phyloP scores from a whole-genome alignment of 2,113 vertebrate genomes.

The Oreochromis aureus region DNA sequence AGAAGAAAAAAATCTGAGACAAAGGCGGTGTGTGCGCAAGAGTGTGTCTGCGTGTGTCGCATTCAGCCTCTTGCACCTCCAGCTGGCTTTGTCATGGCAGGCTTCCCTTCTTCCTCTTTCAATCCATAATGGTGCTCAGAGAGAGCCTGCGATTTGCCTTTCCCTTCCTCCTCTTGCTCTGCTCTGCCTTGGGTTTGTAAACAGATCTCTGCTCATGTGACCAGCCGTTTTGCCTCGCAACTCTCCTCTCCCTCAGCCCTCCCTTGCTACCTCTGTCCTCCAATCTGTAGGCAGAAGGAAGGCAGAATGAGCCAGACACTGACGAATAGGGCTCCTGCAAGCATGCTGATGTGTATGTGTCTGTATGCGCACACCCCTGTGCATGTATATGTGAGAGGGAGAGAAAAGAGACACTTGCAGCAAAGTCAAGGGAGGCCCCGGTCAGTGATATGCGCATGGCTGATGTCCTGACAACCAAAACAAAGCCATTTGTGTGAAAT shows the following conservation, averaged over 20 bases:
- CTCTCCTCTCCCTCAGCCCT: conserved; percentile 65
- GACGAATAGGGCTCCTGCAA: conserved; percentile 55
- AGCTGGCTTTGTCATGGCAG: conserved; percentile 63
- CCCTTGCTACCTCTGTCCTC: conserved; percentile 53
- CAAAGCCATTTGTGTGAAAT: conserved; percentile 39
- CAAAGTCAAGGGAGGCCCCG: conserved; percentile 59
- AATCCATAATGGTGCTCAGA: conserved; percentile 44
- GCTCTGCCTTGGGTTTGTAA: conserved; percentile 76
- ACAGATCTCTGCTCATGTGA: conserved; percentile 82
- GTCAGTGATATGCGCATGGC: conserved; percentile 40
- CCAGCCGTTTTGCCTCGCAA: conserved; percentile 79
- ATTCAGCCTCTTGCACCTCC: conserved; percentile 51
- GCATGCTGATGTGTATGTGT: conserved; percentile 40
- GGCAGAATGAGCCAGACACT: conserved; percentile 55
- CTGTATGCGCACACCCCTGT: conserved; percentile 25
- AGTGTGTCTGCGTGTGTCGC: conserved; percentile 43
- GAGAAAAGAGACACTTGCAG: conserved; percentile 52
- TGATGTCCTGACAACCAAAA: conserved; percentile 64
- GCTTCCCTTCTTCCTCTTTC: conserved; percentile 51
- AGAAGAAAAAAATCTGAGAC: conserved; percentile 44
- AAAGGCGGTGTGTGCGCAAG: conserved; percentile 46
- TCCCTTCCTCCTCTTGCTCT: conserved; percentile 31
- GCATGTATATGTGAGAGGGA: conserved; percentile 44
- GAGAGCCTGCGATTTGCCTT: conserved; percentile 10
- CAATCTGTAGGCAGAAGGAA: conserved; percentile 64